These are phyloP conservation scores for Mionectes olivaceus DNA, from an alignment of 2,797 vertebrate species.

Conservation along the genomic window DNA sequence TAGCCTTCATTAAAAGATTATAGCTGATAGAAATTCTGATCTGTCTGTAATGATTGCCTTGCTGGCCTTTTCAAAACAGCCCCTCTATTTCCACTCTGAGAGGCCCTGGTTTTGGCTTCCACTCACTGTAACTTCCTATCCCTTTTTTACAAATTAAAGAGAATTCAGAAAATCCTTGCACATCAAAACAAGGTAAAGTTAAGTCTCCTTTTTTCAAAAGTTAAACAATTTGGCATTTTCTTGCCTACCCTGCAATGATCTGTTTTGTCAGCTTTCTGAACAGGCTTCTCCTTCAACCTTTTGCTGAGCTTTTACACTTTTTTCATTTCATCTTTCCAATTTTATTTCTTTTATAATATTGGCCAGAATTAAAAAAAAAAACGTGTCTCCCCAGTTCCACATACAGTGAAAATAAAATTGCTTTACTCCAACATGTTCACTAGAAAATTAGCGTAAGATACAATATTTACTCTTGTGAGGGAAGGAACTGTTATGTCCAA, in stretches of 20 bases:
- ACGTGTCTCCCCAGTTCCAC: not conserved
- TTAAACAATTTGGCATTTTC: not conserved
- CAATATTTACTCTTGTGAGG: not conserved
- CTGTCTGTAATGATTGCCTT: not conserved
- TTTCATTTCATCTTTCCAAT: not conserved
- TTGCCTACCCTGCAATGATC: not conserved
- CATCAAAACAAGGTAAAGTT: not conserved
- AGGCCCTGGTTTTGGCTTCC: not conserved
- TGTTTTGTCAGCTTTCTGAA: not conserved
- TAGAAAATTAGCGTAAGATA: not conserved
- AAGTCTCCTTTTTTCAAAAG: not conserved
- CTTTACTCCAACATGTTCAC: not conserved
- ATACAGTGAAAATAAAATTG: not conserved
- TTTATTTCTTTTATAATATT: not conserved
- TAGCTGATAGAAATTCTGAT: not conserved
- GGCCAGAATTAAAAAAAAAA: not conserved
- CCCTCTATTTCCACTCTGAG: not conserved
- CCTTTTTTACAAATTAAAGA: not conserved
- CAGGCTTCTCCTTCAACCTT: not conserved
- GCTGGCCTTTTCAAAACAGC: not conserved
- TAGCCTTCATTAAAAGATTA: constrained; percentile 28
- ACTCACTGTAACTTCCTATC: not conserved
- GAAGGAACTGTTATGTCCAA: not conserved
- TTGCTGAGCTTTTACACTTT: not conserved
- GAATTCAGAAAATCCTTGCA: not conserved